Evolutionary conservation across 2,888 invertebrate species (phyloP), one percentile per base, ranked within the genome.

Genomic region (Netelia fuscicornis): DNA sequence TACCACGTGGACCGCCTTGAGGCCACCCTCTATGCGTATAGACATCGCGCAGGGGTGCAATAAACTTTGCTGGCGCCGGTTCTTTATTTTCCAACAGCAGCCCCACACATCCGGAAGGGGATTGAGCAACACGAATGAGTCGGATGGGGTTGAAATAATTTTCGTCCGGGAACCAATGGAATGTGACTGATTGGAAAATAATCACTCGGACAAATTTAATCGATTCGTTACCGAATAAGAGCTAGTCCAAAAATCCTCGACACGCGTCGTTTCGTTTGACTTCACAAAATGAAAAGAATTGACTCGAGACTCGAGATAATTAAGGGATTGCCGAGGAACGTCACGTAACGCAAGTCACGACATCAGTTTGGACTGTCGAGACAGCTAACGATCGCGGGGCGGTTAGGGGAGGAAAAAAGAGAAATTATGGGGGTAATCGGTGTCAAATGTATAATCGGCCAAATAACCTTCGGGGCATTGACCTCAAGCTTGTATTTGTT

Each of bases 301-400:
- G 17, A 71, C 17, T 62, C n/a, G 25, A 70, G 65, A 71, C 20
- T 75, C 20, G n/a, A 64, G n/a, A 65, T 25, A 75, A 75, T 70
- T 58, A 30, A 79, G 48, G 62, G 64, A 80, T 71, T 74, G 62
- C 20, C 75, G 37, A 11, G 25, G 65, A 37, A 56, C 10, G 56
- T 79, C 42, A 44, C 2, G 10, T 17, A 58, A 56, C 23, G 30
- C 48, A 70, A 79, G 70, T 83, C 79, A 70, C 56, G 65, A 42
- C n/a, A 71, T 62, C 23, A 30, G 70, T 70, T 82, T 76, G 58
- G 81, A 71, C 37, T 37, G 37, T 37, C 37, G 37, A 62, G 75
- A 80, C 62, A 20, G 83, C 67, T 90, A 89, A 90, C 88, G 89
- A 89, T 89, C 89, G 81, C 30, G 62, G 75, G 82, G n/a, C 5